Evolutionary conservation across 1,140 invertebrate genomes (phyloP).

Genomic region (Bradynema listronoti): DNA sequence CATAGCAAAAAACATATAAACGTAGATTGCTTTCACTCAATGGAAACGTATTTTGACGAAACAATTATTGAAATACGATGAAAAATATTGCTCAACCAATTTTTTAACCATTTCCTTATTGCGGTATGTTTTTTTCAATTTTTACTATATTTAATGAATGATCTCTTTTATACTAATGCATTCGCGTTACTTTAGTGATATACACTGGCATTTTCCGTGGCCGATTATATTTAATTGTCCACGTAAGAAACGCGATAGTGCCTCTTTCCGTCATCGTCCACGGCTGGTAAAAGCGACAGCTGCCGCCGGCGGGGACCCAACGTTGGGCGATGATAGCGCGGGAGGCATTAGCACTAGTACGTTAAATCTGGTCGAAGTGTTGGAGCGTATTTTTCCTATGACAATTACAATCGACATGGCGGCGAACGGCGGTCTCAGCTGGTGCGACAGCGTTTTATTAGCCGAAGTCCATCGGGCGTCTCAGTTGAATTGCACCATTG

Average conservation of each 20-base stretch:
- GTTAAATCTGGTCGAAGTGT: neutral
- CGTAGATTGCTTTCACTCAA: neutral
- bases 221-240: neutral
- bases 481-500: constrained; percentile 20
- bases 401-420: neutral
- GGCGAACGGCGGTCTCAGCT: neutral
- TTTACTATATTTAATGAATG: neutral
- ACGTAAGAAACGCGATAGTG: neutral
- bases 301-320: neutral
- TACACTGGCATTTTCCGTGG: neutral
- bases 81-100: neutral
- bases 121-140: neutral
- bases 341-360: neutral
- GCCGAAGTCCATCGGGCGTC: constrained; percentile 23
- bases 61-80: neutral
- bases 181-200: neutral
- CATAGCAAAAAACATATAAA: neutral
- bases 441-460: constrained; percentile 21
- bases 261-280: too few relatives aligned
- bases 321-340: neutral
- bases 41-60: neutral
- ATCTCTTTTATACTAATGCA: neutral
- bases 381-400: too few relatives aligned
- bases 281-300: neutral
- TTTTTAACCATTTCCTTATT: neutral